Evolutionary conservation across 2,797 vertebrate species (phyloP).

Genomic region (Heterohyrax brucei): DNA sequence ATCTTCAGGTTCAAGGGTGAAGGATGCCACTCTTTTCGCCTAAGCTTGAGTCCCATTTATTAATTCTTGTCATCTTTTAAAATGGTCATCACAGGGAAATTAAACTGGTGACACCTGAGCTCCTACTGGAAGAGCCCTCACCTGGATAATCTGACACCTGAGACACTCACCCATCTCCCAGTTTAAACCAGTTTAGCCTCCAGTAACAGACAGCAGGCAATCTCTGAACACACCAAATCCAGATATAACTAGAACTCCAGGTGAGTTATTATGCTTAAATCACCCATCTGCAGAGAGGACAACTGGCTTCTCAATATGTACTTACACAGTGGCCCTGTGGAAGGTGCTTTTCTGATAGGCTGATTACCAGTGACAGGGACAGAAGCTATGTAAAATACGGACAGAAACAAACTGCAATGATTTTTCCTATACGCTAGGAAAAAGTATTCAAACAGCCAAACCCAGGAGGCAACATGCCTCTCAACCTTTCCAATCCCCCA

Average conservation of each 20-base stretch:
- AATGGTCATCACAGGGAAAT: constrained; percentile 2
- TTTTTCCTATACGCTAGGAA: background rate
- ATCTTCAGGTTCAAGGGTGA: background rate
- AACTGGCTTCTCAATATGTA: background rate
- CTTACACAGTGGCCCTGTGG: background rate
- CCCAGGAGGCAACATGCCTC: background rate
- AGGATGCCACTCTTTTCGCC: background rate
- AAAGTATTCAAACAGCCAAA: constrained; percentile 13
- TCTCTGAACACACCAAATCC: background rate
- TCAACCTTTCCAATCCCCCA: background rate
- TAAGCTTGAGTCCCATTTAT: background rate
- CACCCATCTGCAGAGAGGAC: background rate
- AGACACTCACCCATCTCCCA: background rate
- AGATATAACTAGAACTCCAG: background rate
- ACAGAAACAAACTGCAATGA: background rate
- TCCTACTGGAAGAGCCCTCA: background rate
- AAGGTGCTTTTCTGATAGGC: constrained; percentile 14
- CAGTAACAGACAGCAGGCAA: background rate
- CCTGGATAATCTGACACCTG: background rate
- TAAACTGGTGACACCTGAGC: background rate
- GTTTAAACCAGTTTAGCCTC: background rate
- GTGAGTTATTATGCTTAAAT: background rate
- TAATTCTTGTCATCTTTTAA: constrained; percentile 19
- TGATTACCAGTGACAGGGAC: constrained; percentile 26
- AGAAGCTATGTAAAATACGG: background rate